phyloP scores from a whole-genome alignment of 2,113 vertebrate genomes.

The Myiopsitta monachus region DNA sequence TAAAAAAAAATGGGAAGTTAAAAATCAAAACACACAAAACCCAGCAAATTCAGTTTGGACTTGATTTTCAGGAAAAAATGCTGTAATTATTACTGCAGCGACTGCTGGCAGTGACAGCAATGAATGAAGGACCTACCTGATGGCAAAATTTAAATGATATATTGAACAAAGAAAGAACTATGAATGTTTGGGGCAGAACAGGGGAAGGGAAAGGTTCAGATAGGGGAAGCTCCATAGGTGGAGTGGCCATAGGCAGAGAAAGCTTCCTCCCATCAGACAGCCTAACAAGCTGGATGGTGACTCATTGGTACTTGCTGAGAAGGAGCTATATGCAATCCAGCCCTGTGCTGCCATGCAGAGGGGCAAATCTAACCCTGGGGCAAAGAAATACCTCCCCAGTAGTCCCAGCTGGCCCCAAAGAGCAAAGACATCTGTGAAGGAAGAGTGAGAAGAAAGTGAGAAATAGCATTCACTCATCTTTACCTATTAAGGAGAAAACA shows the following conservation, averaged over 20 bases:
- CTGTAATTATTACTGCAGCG: conserved; percentile 10
- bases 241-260: not conserved
- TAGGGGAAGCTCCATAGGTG: not conserved
- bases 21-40: not conserved
- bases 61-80: conserved; percentile 22
- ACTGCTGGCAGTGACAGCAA: conserved; percentile 5
- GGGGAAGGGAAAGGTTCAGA: not conserved
- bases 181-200: not conserved
- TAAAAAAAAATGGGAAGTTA: not conserved
- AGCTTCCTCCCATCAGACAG: not conserved
- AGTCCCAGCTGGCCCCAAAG: not conserved
- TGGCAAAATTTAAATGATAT: not conserved
- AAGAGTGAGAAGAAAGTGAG: not conserved
- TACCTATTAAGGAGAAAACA: conserved; percentile 32
- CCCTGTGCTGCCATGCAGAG: not conserved
- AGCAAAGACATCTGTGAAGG: not conserved
- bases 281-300: not conserved
- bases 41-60: conserved; percentile 52
- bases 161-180: not conserved
- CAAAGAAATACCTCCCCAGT: not conserved
- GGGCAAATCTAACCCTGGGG: not conserved
- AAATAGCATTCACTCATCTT: not conserved
- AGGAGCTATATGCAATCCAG: not conserved
- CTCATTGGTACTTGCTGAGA: not conserved
- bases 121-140: not conserved